Evolutionary conservation across 2,113 vertebrate genomes (phyloP).

Genomic region (Oenanthe oenanthe): DNA sequence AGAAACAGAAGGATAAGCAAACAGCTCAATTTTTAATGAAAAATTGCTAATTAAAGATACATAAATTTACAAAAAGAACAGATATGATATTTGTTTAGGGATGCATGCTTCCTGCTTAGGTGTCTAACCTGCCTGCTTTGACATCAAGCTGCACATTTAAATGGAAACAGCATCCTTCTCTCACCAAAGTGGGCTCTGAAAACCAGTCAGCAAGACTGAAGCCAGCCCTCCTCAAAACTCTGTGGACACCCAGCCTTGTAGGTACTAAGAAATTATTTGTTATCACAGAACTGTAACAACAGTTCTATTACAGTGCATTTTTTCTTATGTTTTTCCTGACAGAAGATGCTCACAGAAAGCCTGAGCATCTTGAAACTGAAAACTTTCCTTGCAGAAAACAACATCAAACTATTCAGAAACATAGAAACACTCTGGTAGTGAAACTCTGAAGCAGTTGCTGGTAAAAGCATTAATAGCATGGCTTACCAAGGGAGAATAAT

Average conservation of each 20-base stretch:
- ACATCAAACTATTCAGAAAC: background rate
- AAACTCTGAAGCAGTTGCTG: background rate
- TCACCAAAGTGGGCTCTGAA: background rate
- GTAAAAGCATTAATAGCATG: background rate
- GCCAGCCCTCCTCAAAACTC: background rate
- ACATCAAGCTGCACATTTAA: background rate
- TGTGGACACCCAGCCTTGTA: background rate
- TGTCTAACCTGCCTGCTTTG: background rate
- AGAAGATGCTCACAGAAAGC: background rate
- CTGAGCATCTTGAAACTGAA: background rate
- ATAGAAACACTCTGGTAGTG: background rate
- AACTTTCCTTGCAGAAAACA: background rate
- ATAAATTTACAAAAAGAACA: background rate
- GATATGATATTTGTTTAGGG: background rate
- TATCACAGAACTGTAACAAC: background rate
- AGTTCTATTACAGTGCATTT: background rate
- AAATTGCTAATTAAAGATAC: background rate
- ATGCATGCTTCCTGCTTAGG: background rate
- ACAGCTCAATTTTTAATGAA: background rate
- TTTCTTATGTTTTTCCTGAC: background rate
- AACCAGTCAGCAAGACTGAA: background rate
- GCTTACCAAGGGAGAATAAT: background rate
- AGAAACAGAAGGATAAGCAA: background rate
- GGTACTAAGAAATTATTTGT: background rate
- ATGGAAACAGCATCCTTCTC: background rate